Conservation (phyloP, 2,797 vertebrate genomes). For the Botia kubotai region DNA sequence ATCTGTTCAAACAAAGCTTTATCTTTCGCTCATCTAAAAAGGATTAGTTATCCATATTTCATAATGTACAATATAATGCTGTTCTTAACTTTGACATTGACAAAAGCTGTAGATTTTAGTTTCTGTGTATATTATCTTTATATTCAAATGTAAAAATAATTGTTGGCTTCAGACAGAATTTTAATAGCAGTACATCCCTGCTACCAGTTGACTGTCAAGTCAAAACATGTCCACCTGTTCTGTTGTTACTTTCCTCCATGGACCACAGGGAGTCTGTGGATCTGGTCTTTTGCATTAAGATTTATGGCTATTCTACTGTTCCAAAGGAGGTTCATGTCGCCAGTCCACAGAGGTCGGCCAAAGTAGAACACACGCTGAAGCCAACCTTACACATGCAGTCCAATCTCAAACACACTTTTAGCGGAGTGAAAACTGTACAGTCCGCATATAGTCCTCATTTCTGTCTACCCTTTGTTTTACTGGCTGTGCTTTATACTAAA, state of each 20-base stretch:
- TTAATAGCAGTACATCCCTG: background rate
- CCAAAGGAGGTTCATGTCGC: conserved; percentile 1
- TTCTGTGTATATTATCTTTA: background rate
- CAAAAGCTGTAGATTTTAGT: background rate
- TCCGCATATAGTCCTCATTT: background rate
- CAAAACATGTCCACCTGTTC: conserved; percentile 37
- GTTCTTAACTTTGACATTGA: background rate
- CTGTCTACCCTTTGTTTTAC: background rate
- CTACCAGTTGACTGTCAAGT: background rate
- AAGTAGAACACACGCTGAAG: conserved; percentile 30
- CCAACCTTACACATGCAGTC: conserved; percentile 9
- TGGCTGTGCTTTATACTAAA: background rate
- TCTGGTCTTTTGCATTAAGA: conserved; percentile 5
- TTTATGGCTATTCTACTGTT: background rate
- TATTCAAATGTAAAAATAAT: background rate
- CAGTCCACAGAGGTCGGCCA: conserved; percentile 49
- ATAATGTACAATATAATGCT: background rate
- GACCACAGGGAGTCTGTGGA: background rate
- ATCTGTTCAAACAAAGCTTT: background rate
- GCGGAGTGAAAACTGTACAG: background rate
- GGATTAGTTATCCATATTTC: background rate
- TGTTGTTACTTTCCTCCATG: conserved; percentile 19
- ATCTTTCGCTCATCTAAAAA: background rate
- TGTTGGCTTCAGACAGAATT: background rate
- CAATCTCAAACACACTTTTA: conserved; percentile 4